Evolutionary conservation across 2,797 vertebrate genomes (phyloP).

Genomic region (Pempheris klunzingeri): DNA sequence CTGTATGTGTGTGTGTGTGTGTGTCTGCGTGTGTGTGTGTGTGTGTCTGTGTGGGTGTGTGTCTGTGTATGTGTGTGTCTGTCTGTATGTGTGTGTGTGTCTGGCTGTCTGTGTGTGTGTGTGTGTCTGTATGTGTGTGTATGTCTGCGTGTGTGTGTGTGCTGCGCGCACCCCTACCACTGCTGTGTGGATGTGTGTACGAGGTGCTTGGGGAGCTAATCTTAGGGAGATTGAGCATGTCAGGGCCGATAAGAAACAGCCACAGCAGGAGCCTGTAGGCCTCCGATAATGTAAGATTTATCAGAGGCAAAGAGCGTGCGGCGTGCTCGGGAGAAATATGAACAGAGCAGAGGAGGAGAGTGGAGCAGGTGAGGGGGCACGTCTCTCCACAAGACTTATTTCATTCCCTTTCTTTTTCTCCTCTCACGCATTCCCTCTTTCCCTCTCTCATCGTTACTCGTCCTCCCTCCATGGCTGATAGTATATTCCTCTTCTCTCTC

Average conservation of each 20-base stretch:
- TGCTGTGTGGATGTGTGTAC: conserved; percentile 48
- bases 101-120: too few relatives aligned
- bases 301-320: conserved; percentile 67
- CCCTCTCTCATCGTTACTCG: conserved; percentile 28
- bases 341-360: conserved; percentile 40
- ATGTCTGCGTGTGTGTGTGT: conserved; percentile 54
- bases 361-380: conserved; percentile 50
- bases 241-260: conserved; percentile 80
- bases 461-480: conserved; percentile 25
- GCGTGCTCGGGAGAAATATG: conserved; percentile 51
- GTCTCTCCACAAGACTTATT: conserved; percentile 52
- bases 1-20: too few relatives aligned
- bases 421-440: conserved; percentile 38
- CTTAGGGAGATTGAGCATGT: conserved; percentile 83
- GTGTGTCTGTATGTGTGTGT: conserved; percentile 61
- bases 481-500: conserved; percentile 42
- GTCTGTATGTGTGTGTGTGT: conserved; percentile 35
- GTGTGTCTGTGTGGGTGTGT: too few relatives aligned
- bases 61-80: too few relatives aligned
- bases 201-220: conserved; percentile 79
- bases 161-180: conserved; percentile 14
- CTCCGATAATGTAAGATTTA: conserved; percentile 85
- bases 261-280: conserved; percentile 81
- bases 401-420: conserved; percentile 47
- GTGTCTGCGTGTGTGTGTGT: too few relatives aligned